Conservation (phyloP, 2,888 invertebrate species). For the Mythimna ferrago region DNA sequence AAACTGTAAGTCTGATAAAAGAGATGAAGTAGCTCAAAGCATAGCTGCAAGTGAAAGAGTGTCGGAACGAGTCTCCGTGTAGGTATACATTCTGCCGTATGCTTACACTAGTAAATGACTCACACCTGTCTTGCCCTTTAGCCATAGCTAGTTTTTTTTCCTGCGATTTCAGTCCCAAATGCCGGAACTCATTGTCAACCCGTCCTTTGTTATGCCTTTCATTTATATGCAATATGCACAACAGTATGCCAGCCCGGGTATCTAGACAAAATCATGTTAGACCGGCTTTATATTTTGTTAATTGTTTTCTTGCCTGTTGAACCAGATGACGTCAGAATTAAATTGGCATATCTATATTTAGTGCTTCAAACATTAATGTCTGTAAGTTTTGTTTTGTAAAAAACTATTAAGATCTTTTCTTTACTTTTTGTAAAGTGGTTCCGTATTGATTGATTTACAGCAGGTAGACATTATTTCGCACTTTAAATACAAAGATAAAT, state of each 20-base stretch:
- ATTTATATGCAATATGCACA: neutral
- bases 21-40: neutral
- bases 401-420: neutral
- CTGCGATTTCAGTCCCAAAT: neutral
- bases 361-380: constrained; percentile 27
- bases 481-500: neutral
- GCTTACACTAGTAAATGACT: no score
- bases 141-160: neutral
- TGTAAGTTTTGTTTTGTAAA: neutral
- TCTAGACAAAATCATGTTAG: neutral
- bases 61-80: neutral
- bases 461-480: neutral
- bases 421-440: constrained; percentile 32
- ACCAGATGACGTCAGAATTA: constrained; percentile 4
- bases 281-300: neutral
- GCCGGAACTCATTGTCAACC: constrained; percentile 4
- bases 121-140: neutral
- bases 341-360: constrained; percentile 31
- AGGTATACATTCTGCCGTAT: neutral
- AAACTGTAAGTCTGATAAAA: neutral
- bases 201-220: neutral
- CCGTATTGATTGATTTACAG: constrained; percentile 29
- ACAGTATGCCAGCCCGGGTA: neutral
- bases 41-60: neutral
- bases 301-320: constrained; percentile 11